Base-by-base conservation (phyloP, 2,113 vertebrate species). In the Antennarius striatus region DNA sequence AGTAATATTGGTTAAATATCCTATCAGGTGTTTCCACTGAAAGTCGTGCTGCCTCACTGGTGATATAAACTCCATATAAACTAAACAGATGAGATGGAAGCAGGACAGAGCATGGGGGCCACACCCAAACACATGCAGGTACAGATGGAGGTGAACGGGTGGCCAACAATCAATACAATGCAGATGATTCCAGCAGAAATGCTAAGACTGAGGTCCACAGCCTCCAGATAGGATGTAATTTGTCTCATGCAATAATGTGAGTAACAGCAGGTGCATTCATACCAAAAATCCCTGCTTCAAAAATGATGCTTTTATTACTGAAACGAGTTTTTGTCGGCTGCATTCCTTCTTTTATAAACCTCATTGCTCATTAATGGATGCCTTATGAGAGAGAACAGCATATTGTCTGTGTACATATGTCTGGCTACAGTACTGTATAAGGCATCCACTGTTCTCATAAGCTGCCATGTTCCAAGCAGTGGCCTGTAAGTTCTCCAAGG, bases 361-460 rank as follows among this genome's bases (percentile, higher is more conserved):
- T 59, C 63, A 64, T 59, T 62, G 49, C 73, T 78, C 32, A 77
- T 70, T 49, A 62, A 36, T 29, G 50, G 52, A 54, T 15, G 36
- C 62, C 59, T 68, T 70, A 60, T 69, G 17, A 72, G 71, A 86
- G 75, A 82, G 70, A 85, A 72, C 80, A 68, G 78, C 70, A 76
- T 83, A 83, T 87, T 84, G 73, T 88, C 75, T 74, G 53, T 61
- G 71, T 55, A 63, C 73, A 52, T 62, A 69, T 39, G 71, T 73
- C 69, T 71, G 66, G 64, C 58, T 75, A 56, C 79, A 59, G 80
- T 77, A 39, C 56, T 63, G 48, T 66, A 89, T 82, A 90, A 90
- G 79, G 79, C 84, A 68, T 60, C 56, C 79, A 86, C 81, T 91
- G 89, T 91, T 91, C 80, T 71, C 63, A 6, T 80, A 82, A 84